A percentile compares a stretch with the other conserved stretches of the same genome.
Conservation (phyloP, 2,888 invertebrate species). For the Busseola fusca region DNA sequence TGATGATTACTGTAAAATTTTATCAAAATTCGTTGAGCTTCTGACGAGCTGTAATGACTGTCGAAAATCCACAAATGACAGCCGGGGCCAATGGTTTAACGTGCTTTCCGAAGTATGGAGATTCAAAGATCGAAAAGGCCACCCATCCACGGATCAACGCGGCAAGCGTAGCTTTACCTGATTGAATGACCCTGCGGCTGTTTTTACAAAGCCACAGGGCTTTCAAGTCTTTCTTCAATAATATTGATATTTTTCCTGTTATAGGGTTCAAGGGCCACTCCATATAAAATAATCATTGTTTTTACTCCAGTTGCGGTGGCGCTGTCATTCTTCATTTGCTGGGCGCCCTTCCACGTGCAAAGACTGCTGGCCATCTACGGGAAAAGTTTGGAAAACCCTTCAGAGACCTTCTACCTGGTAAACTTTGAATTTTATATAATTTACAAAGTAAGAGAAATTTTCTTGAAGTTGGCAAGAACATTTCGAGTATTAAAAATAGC, state of each 20-base stretch:
- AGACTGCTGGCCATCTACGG: conserved; percentile 94
- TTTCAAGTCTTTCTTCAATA: neutral
- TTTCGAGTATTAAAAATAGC: neutral
- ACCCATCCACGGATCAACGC: too few species aligned
- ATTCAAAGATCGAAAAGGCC: neutral
- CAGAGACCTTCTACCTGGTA: conserved; percentile 85
- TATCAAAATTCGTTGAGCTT: neutral
- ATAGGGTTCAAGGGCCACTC: neutral
- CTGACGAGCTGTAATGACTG: neutral
- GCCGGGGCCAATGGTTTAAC: neutral
- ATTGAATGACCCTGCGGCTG: neutral
- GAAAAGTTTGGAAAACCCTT: conserved; percentile 82
- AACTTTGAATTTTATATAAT: conserved; percentile 39
- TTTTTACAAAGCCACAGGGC: neutral
- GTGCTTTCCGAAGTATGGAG: neutral
- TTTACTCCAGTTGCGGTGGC: conserved; percentile 94
- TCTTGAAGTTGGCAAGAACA: conserved; percentile 11
- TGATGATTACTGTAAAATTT: neutral
- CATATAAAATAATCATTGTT: conserved; percentile 36
- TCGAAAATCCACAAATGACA: too few species aligned
- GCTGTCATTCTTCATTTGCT: conserved; percentile 94
- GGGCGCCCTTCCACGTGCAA: conserved; percentile 98
- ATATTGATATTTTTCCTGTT: conserved; percentile 14
- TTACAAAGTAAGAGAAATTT: conserved; percentile 22
- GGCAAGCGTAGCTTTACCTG: neutral